Percentiles rank a stretch among this genome's conserved stretches.
Evolutionary conservation across 2,888 invertebrate species (phyloP).

Genomic region (Scotopteryx bipunctaria): DNA sequence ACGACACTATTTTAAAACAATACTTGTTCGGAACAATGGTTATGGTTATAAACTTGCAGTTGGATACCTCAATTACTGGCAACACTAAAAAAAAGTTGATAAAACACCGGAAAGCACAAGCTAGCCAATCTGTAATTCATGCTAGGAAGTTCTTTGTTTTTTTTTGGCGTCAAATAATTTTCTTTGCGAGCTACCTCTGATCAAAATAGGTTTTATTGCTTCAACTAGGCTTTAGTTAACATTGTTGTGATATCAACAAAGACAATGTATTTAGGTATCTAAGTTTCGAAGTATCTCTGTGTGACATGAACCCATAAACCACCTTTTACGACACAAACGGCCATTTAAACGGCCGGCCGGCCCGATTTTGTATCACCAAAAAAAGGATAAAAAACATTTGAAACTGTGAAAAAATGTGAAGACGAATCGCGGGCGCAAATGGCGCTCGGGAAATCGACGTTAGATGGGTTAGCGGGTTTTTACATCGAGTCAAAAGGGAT

Average conservation of each 20-base stretch:
- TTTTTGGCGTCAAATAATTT: too few relatives aligned
- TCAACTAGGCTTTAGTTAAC: too few relatives aligned
- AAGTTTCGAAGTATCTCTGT: slow-evolving; percentile 23
- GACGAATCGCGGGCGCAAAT: slow-evolving; percentile 34
- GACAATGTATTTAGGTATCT: slow-evolving; percentile 27
- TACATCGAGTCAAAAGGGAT: slow-evolving; percentile 7
- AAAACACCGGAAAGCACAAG: too few relatives aligned
- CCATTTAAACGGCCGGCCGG: slow-evolving; percentile 57
- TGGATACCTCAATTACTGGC: too few relatives aligned
- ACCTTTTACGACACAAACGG: slow-evolving; percentile 59
- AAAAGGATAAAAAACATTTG: slow-evolving; percentile 44
- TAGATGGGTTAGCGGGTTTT: slow-evolving; percentile 16
- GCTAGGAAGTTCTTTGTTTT: too few relatives aligned
- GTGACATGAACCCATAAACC: slow-evolving; percentile 54
- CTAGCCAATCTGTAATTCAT: too few relatives aligned
- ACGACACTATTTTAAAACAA: slow-evolving; percentile 9
- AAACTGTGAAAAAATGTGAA: slow-evolving; percentile 35
- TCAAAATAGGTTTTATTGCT: too few relatives aligned
- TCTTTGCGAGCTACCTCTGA: too few relatives aligned
- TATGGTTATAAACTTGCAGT: too few relatives aligned
- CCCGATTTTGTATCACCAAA: slow-evolving; percentile 52
- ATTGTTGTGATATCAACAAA: slow-evolving; percentile 31
- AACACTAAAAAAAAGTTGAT: too few relatives aligned
- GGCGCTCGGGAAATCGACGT: slow-evolving; percentile 29
- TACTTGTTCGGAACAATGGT: background rate